Evolutionary conservation across 2,797 vertebrate species (phyloP).

Genomic region (Loris lydekkerianus): DNA sequence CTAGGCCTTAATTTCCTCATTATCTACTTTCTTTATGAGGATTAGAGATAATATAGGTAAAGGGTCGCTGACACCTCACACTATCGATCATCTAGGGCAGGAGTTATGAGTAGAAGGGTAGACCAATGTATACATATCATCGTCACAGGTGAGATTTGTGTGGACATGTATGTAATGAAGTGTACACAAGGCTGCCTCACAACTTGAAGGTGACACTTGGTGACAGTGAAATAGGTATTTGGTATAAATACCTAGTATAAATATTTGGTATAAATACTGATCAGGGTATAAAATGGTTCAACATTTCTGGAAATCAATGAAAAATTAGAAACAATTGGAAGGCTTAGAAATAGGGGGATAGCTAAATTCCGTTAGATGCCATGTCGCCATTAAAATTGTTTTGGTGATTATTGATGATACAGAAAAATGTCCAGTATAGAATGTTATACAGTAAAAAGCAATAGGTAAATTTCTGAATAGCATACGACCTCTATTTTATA

Average conservation of each 20-base stretch:
- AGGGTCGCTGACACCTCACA: not conserved
- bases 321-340: conserved; percentile 54
- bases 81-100: not conserved
- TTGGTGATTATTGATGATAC: conserved; percentile 62
- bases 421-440: conserved; percentile 36
- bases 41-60: conserved; percentile 10
- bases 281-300: not conserved
- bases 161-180: not conserved
- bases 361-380: conserved; percentile 49
- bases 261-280: not conserved
- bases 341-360: not conserved
- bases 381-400: conserved; percentile 20
- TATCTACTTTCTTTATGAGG: not conserved
- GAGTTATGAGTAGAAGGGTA: not conserved
- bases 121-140: not conserved
- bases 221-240: not conserved
- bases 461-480: not conserved
- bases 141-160: not conserved
- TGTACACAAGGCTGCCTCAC: not conserved
- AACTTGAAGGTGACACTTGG: conserved; percentile 29
- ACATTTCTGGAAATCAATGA: conserved; percentile 3
- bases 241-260: not conserved
- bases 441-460: not conserved
- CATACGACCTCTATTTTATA: conserved; percentile 28
- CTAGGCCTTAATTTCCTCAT: conserved; percentile 8